A percentile compares a stretch with the other conserved stretches of the same genome.
These are phyloP conservation scores for Orthonyx spaldingii DNA, from an alignment of 2,113 vertebrate species.

Conservation along the genomic window DNA sequence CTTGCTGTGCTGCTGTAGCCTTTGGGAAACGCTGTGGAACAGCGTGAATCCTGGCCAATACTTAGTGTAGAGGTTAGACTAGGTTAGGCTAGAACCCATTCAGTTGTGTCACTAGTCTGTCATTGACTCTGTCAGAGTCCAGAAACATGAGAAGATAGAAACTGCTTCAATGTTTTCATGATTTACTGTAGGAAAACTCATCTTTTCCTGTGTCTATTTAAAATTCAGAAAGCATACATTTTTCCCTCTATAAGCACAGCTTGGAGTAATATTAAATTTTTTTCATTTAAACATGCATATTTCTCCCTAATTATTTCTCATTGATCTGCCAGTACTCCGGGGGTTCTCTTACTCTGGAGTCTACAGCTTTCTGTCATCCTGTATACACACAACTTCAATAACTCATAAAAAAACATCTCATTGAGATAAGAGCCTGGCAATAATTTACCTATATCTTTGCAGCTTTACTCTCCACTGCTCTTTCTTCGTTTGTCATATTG, in stretches of 20 bases:
- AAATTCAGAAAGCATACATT: neutral
- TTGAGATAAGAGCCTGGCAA: neutral
- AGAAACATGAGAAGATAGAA: neutral
- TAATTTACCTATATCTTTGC: neutral
- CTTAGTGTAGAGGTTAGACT: neutral
- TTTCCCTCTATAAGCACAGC: neutral
- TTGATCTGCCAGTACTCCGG: neutral
- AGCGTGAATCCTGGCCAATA: neutral
- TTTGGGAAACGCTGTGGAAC: neutral
- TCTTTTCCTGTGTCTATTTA: neutral
- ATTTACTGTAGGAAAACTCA: neutral
- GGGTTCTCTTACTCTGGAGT: neutral
- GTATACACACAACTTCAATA: neutral
- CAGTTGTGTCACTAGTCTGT: neutral
- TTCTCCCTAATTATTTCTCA: slow-evolving; percentile 22
- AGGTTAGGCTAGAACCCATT: neutral
- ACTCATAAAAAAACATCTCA: neutral
- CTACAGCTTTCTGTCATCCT: neutral
- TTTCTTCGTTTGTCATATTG: neutral
- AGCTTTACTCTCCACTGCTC: neutral
- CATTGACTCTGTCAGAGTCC: neutral
- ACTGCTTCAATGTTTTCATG: neutral
- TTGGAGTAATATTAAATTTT: neutral
- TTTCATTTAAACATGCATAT: neutral
- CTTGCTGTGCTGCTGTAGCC: neutral